A percentile compares a stretch with the other conserved stretches of the same genome.
These are phyloP conservation scores for Hormaphis cornu DNA, from an alignment of 1,140 invertebrate genomes.

Conservation along the genomic window DNA sequence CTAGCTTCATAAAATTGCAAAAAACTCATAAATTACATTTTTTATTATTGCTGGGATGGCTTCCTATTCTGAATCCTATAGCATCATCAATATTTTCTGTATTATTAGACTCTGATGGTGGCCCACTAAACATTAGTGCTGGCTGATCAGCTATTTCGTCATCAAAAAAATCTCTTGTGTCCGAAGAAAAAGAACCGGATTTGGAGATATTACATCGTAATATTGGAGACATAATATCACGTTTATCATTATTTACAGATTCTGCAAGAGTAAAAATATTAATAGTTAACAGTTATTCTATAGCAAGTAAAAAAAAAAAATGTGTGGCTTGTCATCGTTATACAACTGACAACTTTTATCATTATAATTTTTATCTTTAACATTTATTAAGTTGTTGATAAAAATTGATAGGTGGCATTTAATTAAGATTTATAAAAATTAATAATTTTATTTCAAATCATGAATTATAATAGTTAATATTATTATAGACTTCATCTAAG, in stretches of 20 bases:
- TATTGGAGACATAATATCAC: constrained; percentile 47
- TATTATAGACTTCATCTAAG: too few relatives aligned
- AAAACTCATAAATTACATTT: constrained; percentile 8
- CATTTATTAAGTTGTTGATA: too few relatives aligned
- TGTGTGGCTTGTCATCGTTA: too few relatives aligned
- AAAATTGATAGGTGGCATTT: too few relatives aligned
- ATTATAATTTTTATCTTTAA: too few relatives aligned
- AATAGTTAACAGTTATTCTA: not conserved
- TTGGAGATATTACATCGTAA: constrained; percentile 62
- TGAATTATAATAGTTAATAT: too few relatives aligned
- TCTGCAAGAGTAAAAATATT: not conserved
- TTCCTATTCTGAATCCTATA: not conserved
- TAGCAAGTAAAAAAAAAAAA: too few relatives aligned
- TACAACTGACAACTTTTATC: too few relatives aligned
- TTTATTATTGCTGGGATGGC: not conserved
- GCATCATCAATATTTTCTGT: constrained; percentile 6
- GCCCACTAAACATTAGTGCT: constrained; percentile 58
- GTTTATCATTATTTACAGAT: constrained; percentile 11
- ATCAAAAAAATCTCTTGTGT: constrained; percentile 64
- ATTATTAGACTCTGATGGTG: constrained; percentile 21
- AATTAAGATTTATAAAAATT: too few relatives aligned
- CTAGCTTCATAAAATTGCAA: too few relatives aligned
- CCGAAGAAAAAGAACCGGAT: constrained; percentile 58
- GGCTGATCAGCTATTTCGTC: constrained; percentile 87
- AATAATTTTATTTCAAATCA: too few relatives aligned